Percentiles rank a stretch among this genome's conserved stretches.
These are phyloP conservation scores for Pinna nobilis DNA, from an alignment of 1,140 invertebrate species.

Conservation along the genomic window DNA sequence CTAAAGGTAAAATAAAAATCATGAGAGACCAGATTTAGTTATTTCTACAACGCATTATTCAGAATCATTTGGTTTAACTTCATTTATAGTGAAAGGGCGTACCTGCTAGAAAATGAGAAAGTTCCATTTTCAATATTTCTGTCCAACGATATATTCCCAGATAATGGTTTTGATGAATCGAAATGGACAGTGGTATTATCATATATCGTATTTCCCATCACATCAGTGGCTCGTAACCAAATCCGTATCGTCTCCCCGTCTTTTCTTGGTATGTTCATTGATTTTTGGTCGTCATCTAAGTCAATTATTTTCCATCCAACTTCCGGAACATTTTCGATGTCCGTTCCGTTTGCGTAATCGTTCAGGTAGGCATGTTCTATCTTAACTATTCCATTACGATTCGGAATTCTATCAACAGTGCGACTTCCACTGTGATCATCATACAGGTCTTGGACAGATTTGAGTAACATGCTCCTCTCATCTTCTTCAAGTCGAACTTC, in stretches of 20 bases:
- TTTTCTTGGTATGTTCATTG: background rate
- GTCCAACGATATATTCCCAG: background rate
- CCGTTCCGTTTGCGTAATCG: background rate
- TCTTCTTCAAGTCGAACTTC: slow-evolving; percentile 17
- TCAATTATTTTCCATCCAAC: no score
- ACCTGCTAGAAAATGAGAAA: slow-evolving; percentile 20
- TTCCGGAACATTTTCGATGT: no score
- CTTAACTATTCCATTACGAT: slow-evolving; percentile 41
- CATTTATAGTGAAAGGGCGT: background rate
- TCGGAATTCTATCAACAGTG: slow-evolving; percentile 24
- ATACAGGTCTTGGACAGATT: background rate
- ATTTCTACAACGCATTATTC: background rate
- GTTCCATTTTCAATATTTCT: slow-evolving; percentile 10
- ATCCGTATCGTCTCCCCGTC: slow-evolving; percentile 28
- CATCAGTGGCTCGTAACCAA: slow-evolving; percentile 38
- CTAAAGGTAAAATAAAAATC: no score
- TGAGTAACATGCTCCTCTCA: slow-evolving; percentile 1
- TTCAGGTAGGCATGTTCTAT: slow-evolving; percentile 4
- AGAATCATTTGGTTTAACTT: background rate
- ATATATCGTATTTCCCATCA: slow-evolving; percentile 17
- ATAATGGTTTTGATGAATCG: background rate
- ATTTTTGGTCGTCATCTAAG: no score
- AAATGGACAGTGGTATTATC: slow-evolving; percentile 24
- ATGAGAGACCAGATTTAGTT: background rate
- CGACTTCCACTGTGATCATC: slow-evolving; percentile 42